These are phyloP conservation scores for Sycobia sp. DNA, from an alignment of 1,140 invertebrate species.

Conservation along the genomic window DNA sequence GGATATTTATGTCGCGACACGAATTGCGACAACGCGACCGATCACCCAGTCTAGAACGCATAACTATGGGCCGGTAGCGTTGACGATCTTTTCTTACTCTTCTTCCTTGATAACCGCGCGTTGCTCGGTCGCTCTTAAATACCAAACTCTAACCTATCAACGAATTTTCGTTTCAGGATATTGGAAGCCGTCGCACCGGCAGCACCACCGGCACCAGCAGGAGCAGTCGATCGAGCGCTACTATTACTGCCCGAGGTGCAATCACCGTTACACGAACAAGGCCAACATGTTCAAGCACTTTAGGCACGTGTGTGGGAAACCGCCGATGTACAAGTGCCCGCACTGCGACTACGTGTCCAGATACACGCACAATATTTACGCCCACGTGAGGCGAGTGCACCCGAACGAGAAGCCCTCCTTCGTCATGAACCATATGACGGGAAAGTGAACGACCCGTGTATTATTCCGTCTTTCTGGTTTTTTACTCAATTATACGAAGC, in stretches of 20 bases:
- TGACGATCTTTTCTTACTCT: no score
- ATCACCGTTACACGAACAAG: slow-evolving; percentile 42
- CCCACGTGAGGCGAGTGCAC: slow-evolving; percentile 39
- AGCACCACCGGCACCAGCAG: no score
- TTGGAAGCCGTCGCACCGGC: not conserved
- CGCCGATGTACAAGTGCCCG: slow-evolving; percentile 52
- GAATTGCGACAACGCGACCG: no score
- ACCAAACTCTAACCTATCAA: not conserved
- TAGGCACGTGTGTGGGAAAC: slow-evolving; percentile 58
- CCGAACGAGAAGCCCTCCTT: slow-evolving; percentile 25
- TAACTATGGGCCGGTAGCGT: no score
- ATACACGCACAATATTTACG: slow-evolving; percentile 38
- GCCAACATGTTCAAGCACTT: slow-evolving; percentile 49
- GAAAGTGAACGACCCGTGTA: not conserved
- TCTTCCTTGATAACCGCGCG: no score
- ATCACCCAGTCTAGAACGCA: no score
- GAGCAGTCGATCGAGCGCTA: not conserved
- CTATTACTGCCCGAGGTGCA: slow-evolving; percentile 35
- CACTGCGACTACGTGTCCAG: slow-evolving; percentile 44
- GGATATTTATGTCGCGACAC: no score
- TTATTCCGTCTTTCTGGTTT: no score
- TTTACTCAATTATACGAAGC: no score
- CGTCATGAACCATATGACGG: slow-evolving; percentile 10
- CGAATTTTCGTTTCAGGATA: slow-evolving; percentile 23
- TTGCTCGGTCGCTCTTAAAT: no score